These are phyloP conservation scores for Apantesis nais DNA, from an alignment of 2,888 invertebrate species.

Conservation along the genomic window DNA sequence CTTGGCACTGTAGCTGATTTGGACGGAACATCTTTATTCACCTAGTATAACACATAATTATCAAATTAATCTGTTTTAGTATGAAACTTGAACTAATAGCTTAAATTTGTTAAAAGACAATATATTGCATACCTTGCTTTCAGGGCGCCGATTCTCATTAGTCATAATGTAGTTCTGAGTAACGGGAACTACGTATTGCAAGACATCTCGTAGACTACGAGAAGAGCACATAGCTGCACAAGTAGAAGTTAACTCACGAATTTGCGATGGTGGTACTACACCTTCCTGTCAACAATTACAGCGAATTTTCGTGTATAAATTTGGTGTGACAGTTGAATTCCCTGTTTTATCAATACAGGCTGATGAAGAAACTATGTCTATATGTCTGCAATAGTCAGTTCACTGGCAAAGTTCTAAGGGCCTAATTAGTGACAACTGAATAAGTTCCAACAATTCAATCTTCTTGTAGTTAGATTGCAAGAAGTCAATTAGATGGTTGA, in stretches of 20 bases:
- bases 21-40: constrained; percentile 65
- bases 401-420: too few species aligned
- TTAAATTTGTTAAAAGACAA: neutral
- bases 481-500: neutral
- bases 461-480: neutral
- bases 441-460: neutral
- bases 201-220: constrained; percentile 71
- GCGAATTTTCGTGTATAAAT: neutral
- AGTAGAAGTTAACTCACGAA: constrained; percentile 86
- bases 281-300: constrained; percentile 61
- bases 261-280: constrained; percentile 59
- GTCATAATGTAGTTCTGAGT: constrained; percentile 61
- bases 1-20: constrained; percentile 76
- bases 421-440: neutral
- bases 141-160: constrained; percentile 59
- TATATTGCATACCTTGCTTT: constrained; percentile 58
- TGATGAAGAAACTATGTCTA: too few species aligned
- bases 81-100: neutral
- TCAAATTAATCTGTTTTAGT: neutral
- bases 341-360: too few species aligned
- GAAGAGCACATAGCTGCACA: constrained; percentile 93
- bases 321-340: too few species aligned
- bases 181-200: constrained; percentile 75
- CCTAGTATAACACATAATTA: constrained; percentile 46
- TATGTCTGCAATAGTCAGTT: too few species aligned